Conservation (phyloP, 2,797 vertebrate species). For the Pseudochirops cupreus region DNA sequence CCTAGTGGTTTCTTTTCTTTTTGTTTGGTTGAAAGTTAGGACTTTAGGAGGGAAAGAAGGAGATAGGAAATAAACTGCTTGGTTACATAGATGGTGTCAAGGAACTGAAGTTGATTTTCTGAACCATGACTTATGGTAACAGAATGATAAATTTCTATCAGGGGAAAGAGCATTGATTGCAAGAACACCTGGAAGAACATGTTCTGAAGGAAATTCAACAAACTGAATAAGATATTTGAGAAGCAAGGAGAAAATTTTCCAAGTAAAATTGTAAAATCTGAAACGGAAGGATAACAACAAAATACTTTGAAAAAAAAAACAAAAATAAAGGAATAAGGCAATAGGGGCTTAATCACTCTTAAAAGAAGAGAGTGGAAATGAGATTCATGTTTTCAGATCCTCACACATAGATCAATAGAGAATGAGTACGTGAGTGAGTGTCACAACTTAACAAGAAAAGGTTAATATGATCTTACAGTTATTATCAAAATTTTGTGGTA, state of each 20-base stretch:
- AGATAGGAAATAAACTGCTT: neutral
- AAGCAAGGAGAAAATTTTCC: neutral
- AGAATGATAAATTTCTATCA: neutral
- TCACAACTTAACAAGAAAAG: too few species aligned
- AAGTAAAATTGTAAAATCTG: neutral
- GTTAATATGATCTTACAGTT: too few species aligned
- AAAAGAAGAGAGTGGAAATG: neutral
- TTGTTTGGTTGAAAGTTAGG: neutral
- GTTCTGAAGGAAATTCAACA: neutral
- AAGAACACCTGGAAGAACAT: neutral
- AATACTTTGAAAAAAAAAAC: neutral
- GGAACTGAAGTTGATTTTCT: neutral
- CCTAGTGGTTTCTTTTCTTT: too few species aligned
- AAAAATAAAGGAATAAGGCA: neutral
- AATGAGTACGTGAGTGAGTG: too few species aligned
- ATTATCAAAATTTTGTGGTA: too few species aligned
- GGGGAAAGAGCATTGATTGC: neutral
- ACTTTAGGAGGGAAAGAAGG: neutral
- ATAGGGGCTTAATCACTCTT: neutral
- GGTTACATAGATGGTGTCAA: neutral
- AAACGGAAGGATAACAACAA: neutral
- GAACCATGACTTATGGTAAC: neutral
- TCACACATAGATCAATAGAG: too few species aligned
- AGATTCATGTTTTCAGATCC: neutral
- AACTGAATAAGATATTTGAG: neutral